Percentiles rank a stretch among this genome's conserved stretches.
Evolutionary conservation across 2,797 vertebrate species (phyloP).

Genomic region (Ataeniobius toweri): DNA sequence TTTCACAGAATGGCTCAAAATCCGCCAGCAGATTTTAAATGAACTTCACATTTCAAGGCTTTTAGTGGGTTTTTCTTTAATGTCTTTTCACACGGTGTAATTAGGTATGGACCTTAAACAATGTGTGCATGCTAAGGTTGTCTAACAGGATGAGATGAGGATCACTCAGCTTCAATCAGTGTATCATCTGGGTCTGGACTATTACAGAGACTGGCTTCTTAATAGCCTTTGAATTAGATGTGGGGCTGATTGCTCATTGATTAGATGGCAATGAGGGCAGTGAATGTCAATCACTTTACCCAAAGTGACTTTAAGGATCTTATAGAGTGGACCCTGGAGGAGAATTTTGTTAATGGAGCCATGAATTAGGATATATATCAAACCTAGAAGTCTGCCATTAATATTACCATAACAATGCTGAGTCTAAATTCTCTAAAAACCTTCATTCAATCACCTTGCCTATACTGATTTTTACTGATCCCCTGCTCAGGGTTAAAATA

Average conservation of each 20-base stretch:
- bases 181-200: conserved; percentile 51
- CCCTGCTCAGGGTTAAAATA: background rate
- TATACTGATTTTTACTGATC: background rate
- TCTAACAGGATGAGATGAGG: conserved; percentile 43
- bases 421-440: background rate
- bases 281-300: conserved; percentile 31
- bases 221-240: conserved; percentile 58
- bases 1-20: conserved; percentile 45
- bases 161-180: conserved; percentile 54
- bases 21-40: conserved; percentile 61
- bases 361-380: conserved; percentile 12
- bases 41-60: conserved; percentile 68
- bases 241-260: conserved; percentile 63
- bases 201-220: conserved; percentile 35
- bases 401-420: background rate
- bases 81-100: conserved; percentile 62
- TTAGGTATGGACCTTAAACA: conserved; percentile 58
- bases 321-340: background rate
- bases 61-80: conserved; percentile 54
- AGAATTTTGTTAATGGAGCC: conserved; percentile 9
- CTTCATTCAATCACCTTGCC: too few species aligned
- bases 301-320: conserved; percentile 47
- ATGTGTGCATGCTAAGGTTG: conserved; percentile 42
- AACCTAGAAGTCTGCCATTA: background rate
- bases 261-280: conserved; percentile 49